These are phyloP conservation scores for Glossosoma conforme DNA, from an alignment of 1,140 invertebrate species.

Conservation along the genomic window DNA sequence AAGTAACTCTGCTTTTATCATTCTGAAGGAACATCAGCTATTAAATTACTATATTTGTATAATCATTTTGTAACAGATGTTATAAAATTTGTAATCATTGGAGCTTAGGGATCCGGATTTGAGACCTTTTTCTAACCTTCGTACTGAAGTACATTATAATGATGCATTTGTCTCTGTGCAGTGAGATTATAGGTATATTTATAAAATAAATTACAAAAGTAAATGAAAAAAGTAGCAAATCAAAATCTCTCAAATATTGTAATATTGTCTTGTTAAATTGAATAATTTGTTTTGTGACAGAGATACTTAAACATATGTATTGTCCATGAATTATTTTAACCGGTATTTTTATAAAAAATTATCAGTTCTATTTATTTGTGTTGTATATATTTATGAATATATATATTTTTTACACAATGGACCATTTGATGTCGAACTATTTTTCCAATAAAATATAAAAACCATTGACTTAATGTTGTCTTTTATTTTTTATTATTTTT, in stretches of 20 bases:
- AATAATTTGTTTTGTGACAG: slow-evolving; percentile 4
- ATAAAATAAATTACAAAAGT: slow-evolving; percentile 5
- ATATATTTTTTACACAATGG: slow-evolving; percentile 33
- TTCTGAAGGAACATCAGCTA: too few species aligned
- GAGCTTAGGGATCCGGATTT: too few species aligned
- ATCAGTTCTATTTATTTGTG: slow-evolving; percentile 27
- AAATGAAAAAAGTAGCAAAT: slow-evolving; percentile 5
- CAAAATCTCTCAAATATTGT: slow-evolving; percentile 8
- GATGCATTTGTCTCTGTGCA: slow-evolving; percentile 7
- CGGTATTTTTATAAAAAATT: slow-evolving; percentile 32
- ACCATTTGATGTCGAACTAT: slow-evolving; percentile 33
- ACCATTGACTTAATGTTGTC: slow-evolving; percentile 11
- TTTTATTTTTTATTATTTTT: slow-evolving; percentile 5
- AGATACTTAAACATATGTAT: slow-evolving; percentile 26
- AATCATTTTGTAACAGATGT: not conserved
- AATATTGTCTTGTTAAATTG: slow-evolving; percentile 12
- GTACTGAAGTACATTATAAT: too few species aligned
- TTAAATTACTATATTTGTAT: too few species aligned
- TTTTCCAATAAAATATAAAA: slow-evolving; percentile 30
- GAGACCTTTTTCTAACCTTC: too few species aligned
- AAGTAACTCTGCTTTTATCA: too few species aligned
- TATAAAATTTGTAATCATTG: too few species aligned
- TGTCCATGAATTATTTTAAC: slow-evolving; percentile 29
- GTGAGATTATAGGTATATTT: slow-evolving; percentile 19
- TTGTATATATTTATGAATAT: slow-evolving; percentile 32